Evolutionary conservation across 2,888 invertebrate genomes (phyloP).

Genomic region (Netelia melanura): DNA sequence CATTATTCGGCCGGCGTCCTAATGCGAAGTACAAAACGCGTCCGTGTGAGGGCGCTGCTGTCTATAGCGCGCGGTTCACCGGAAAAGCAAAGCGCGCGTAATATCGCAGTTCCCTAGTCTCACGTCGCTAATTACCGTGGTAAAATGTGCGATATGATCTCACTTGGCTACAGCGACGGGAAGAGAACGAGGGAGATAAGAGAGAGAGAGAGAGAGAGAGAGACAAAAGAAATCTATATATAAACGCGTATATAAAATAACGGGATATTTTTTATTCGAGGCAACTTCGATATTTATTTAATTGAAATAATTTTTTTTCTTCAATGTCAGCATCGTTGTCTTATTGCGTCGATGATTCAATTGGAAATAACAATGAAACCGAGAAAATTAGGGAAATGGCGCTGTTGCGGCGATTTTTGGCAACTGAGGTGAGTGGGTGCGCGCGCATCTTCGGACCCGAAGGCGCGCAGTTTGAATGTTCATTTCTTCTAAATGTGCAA

Average conservation of each 20-base stretch:
- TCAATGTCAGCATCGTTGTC: no score
- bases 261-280: no score
- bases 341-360: no score
- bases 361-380: no score
- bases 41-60: background rate
- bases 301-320: no score
- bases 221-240: conserved; percentile 6
- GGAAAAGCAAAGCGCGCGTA: conserved; percentile 59
- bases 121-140: conserved; percentile 79
- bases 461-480: no score
- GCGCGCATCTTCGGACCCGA: no score
- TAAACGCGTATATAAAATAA: background rate
- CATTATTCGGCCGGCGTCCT: background rate
- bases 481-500: no score
- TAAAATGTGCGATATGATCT: conserved; percentile 79
- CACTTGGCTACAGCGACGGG: conserved; percentile 29
- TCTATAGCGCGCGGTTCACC: conserved; percentile 26
- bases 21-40: background rate
- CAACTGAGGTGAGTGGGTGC: no score
- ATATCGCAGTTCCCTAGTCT: conserved; percentile 51
- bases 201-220: background rate
- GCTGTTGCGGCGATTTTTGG: no score
- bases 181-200: conserved; percentile 15
- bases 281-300: no score
- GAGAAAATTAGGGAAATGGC: no score